A percentile compares a stretch with the other conserved stretches of the same genome.
phyloP scores from a whole-genome alignment of 2,797 vertebrate genomes.

The Nannoperca australis region DNA sequence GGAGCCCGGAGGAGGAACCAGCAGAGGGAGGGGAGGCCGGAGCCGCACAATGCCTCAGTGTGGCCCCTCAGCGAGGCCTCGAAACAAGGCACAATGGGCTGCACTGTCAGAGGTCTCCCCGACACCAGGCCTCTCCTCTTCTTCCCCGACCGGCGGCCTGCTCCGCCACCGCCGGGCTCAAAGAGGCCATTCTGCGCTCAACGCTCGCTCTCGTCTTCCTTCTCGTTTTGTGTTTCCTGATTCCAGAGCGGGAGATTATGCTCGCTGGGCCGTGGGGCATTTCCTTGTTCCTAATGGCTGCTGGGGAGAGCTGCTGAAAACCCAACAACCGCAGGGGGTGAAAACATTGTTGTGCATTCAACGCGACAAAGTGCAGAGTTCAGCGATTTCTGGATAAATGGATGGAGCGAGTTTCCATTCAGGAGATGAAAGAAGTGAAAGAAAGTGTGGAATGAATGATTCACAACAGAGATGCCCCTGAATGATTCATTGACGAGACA shows the following conservation, averaged over 20 bases:
- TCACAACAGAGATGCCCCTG: slow-evolving; percentile 53
- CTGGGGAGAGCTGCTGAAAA: slow-evolving; percentile 35
- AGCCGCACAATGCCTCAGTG: slow-evolving; percentile 73
- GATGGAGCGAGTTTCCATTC: slow-evolving; percentile 59
- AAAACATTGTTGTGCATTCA: slow-evolving; percentile 52
- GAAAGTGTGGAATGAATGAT: slow-evolving; percentile 66
- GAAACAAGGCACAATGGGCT: slow-evolving; percentile 76
- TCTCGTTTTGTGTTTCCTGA: slow-evolving; percentile 10
- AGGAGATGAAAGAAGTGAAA: slow-evolving; percentile 50
- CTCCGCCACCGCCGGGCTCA: slow-evolving; percentile 49
- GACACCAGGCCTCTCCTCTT: slow-evolving; percentile 57
- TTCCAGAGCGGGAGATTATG: slow-evolving; percentile 44
- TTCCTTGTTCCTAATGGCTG: slow-evolving; percentile 40
- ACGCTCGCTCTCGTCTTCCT: slow-evolving; percentile 42
- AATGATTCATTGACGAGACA: slow-evolving; percentile 69
- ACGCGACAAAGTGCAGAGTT: slow-evolving; percentile 57
- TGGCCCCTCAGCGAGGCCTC: slow-evolving; percentile 63
- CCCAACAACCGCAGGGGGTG: slow-evolving; percentile 34
- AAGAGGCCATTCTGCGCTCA: slow-evolving; percentile 64
- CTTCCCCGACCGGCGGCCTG: slow-evolving; percentile 60
- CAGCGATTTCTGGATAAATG: slow-evolving; percentile 49
- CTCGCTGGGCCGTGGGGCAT: slow-evolving; percentile 12
- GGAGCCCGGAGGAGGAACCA: slow-evolving; percentile 43
- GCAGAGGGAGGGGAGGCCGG: slow-evolving; percentile 39
- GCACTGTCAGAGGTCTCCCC: slow-evolving; percentile 75